These are phyloP conservation scores for Setipinna tenuifilis DNA, from an alignment of 2,797 vertebrate species.

Conservation along the genomic window DNA sequence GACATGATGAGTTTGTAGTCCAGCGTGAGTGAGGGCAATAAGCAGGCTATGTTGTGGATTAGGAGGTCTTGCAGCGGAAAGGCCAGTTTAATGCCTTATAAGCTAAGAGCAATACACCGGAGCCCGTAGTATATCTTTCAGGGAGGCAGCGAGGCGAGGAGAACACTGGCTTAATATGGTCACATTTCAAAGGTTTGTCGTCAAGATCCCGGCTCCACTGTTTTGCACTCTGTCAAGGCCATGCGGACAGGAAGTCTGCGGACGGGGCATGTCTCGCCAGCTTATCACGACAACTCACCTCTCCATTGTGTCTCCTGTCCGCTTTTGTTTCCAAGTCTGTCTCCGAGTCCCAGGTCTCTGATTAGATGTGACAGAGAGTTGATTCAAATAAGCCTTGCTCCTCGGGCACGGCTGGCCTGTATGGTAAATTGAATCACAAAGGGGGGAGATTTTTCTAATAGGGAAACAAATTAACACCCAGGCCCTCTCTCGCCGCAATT, in stretches of 20 bases:
- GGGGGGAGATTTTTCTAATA: conserved; percentile 65
- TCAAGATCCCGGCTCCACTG: conserved; percentile 26
- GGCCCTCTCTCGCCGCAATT: conserved; percentile 59
- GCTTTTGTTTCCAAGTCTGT: conserved; percentile 58
- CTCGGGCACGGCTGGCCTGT: conserved; percentile 57
- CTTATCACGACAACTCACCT: conserved; percentile 45
- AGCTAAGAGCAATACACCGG: background rate
- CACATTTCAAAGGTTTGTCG: background rate
- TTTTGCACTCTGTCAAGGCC: conserved; percentile 36
- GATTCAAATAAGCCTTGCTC: conserved; percentile 71
- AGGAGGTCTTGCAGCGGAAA: background rate
- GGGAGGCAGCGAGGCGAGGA: background rate
- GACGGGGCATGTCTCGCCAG: conserved; percentile 32
- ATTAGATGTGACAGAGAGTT: conserved; percentile 69
- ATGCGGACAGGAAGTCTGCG: conserved; percentile 33
- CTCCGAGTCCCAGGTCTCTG: conserved; percentile 43
- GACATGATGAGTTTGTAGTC: conserved; percentile 18
- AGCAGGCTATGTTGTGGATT: background rate
- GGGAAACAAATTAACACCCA: conserved; percentile 69
- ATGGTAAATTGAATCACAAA: conserved; percentile 64
- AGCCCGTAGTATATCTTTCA: conserved; percentile 15
- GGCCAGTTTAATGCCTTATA: conserved; percentile 1
- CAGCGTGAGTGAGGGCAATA: conserved; percentile 2
- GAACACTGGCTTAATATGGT: conserved; percentile 30
- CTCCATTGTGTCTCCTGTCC: conserved; percentile 40